Percentiles rank a stretch among this genome's conserved stretches.
Evolutionary conservation across 2,113 vertebrate genomes (phyloP).

Genomic region (Chauna torquata): DNA sequence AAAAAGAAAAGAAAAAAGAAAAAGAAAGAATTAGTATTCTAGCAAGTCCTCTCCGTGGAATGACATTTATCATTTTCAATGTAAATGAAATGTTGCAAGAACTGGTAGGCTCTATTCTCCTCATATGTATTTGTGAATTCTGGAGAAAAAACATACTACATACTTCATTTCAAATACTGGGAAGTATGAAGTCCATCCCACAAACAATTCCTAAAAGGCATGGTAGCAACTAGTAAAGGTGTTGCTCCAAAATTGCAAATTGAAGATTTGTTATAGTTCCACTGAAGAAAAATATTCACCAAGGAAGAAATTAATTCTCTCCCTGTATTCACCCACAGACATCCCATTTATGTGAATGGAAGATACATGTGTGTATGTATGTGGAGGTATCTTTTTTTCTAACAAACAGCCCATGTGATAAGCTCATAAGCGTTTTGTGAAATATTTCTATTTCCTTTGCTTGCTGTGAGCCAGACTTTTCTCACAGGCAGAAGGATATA

Average conservation of each 20-base stretch:
- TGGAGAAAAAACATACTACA: neutral
- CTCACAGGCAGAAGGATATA: neutral
- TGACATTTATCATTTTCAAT: slow-evolving; percentile 4
- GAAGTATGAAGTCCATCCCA: neutral
- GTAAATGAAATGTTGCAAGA: neutral
- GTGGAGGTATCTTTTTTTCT: neutral
- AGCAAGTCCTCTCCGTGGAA: neutral
- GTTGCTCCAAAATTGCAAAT: neutral
- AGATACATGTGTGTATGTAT: accelerated
- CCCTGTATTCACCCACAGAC: neutral
- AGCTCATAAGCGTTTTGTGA: neutral
- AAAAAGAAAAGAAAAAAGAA: neutral
- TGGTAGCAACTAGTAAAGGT: neutral
- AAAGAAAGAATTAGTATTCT: slow-evolving; percentile 10
- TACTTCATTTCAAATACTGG: neutral
- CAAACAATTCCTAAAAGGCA: neutral
- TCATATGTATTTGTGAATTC: neutral
- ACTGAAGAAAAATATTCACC: neutral
- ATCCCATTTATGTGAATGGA: neutral
- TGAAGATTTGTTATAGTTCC: neutral
- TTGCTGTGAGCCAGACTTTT: neutral
- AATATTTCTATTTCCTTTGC: neutral
- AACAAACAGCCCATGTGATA: neutral
- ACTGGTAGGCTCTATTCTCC: neutral
- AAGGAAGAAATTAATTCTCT: neutral